phyloP scores from a whole-genome alignment of 2,797 vertebrate genomes.

The Diglossa cyanea region DNA sequence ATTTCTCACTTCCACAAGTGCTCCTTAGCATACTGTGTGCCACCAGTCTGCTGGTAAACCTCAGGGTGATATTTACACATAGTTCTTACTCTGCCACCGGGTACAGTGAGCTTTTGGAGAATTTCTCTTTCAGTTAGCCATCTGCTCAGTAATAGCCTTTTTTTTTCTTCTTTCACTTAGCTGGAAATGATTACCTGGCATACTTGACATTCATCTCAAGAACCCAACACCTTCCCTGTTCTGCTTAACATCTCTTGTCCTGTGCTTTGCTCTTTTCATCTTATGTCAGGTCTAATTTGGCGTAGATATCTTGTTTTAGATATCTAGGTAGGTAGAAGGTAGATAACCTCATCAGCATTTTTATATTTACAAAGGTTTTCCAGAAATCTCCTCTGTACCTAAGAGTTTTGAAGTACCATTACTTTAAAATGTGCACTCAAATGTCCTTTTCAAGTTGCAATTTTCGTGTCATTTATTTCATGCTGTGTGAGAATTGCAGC shows the following conservation, averaged over 20 bases:
- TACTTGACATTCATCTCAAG: not conserved
- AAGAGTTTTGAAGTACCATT: not conserved
- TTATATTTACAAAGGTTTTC: not conserved
- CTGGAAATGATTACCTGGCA: slow-evolving; percentile 19
- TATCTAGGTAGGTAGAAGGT: not conserved
- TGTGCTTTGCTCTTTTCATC: not conserved
- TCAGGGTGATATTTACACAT: not conserved
- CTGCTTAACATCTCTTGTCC: not conserved
- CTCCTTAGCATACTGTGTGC: not conserved
- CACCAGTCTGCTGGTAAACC: not conserved
- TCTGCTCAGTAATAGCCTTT: not conserved
- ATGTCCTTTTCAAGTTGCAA: not conserved
- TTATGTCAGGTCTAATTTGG: slow-evolving; percentile 1
- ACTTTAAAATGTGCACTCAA: not conserved
- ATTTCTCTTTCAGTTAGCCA: not conserved
- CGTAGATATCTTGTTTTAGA: not conserved
- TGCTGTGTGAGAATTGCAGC: not conserved
- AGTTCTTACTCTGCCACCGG: not conserved
- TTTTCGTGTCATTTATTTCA: not conserved
- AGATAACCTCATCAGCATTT: not conserved
- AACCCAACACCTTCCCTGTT: not conserved
- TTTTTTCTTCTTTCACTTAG: not conserved
- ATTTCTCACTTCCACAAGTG: not conserved
- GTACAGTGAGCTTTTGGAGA: not conserved
- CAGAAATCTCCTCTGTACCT: not conserved